Base-by-base conservation (phyloP, 2,797 vertebrate genomes). In the Serranus cabrilla region DNA sequence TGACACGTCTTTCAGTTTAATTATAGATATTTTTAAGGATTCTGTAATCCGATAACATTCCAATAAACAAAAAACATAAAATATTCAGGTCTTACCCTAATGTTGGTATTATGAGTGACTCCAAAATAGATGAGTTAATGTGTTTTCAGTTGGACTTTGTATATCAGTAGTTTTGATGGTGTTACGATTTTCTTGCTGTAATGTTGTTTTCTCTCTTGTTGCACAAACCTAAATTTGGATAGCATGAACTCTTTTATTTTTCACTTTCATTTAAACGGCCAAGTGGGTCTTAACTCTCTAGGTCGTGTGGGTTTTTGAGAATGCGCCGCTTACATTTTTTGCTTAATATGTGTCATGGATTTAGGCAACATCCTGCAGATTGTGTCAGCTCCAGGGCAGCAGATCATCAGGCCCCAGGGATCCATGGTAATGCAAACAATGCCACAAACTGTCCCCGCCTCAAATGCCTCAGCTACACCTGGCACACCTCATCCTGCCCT, bases 331-430 rank as follows among this genome's bases (percentile, higher is more conserved):
- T 18, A 69, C n/a, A 61, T 65, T 55, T 21, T 12, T 64, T 60
- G 16, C 12, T 61, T 6, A 27, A 27, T 64, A 12, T 81, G 17
- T 88, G 4, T 78, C 23, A 7, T 67, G 39, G 9, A 57, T 88
- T 72, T 71, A 99, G 98, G 98, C 62, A 99, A 98, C 65, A 98
- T 99, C 69, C 96, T 99, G 56, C 98, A 99, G 91, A 99, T 99
- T 13, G 98, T 99, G 71, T 98, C 98, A 0, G 97, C 98, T 46
- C 97, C 98, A 0, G 98, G 98, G 21, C 97, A 98, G 90, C 96
- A 96, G 76, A 96, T 99, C 77, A 95, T 98, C 68, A 93, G 97
- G 55, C 96, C 97, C 2, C 97, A 96, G 39, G 95, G 96, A 27
- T 95, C 97, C 0, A 94, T 99, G 93, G 96, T 98, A 65, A 97